Conservation (phyloP, 2,113 vertebrate species). For the Cepphus grylle region DNA sequence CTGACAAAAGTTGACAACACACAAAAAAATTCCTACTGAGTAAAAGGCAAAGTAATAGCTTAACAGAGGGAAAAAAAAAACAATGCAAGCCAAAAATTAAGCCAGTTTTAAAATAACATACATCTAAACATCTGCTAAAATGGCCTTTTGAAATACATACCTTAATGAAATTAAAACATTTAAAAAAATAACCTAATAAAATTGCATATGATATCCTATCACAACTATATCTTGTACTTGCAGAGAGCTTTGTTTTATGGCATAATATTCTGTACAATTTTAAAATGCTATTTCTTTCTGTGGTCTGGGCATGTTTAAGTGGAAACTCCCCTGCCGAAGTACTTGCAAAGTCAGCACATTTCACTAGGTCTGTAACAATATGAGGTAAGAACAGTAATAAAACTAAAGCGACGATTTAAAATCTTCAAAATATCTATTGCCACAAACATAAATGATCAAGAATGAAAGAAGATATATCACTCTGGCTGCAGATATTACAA, state of each 20-base stretch:
- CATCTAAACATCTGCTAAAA: background rate
- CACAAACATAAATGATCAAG: background rate
- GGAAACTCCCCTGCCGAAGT: background rate
- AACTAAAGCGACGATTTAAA: background rate
- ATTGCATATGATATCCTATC: background rate
- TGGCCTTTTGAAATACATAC: background rate
- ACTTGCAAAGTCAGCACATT: background rate
- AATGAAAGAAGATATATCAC: background rate
- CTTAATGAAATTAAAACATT: background rate
- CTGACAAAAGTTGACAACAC: conserved; percentile 67
- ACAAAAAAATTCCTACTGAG: conserved; percentile 10
- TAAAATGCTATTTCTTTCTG: background rate
- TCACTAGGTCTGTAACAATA: background rate
- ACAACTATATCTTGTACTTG: background rate
- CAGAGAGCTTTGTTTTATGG: background rate
- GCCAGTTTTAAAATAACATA: background rate
- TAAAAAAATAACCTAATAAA: background rate
- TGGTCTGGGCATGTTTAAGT: background rate
- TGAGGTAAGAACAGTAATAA: background rate
- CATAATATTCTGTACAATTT: background rate
- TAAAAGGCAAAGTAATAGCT: background rate
- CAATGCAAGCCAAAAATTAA: background rate
- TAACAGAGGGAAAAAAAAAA: background rate
- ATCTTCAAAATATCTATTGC: background rate
- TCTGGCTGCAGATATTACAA: background rate